These are phyloP conservation scores for Drosophila peninsularis DNA, from an alignment of 2,888 invertebrate genomes.

Conservation along the genomic window DNA sequence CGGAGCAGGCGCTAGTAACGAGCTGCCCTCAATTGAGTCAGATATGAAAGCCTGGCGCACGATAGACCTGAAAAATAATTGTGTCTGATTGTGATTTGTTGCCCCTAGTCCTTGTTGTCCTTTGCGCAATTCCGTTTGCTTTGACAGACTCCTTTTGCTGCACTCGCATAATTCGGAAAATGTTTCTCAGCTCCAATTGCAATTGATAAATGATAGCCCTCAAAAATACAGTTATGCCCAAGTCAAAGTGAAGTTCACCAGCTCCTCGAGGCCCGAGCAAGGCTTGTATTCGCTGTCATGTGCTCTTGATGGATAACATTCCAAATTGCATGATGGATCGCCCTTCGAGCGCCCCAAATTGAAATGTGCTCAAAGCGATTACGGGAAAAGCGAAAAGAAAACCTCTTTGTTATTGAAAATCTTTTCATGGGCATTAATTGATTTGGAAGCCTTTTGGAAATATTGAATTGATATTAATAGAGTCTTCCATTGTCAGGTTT, in stretches of 20 bases:
- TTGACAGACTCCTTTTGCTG: conserved; percentile 53
- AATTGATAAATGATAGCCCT: conserved; percentile 52
- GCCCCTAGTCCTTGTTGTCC: conserved; percentile 7
- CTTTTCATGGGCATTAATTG: conserved; percentile 21
- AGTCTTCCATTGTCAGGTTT: neutral
- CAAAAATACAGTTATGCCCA: conserved; percentile 35
- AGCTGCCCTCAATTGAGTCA: conserved; percentile 45
- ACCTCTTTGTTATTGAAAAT: conserved; percentile 10
- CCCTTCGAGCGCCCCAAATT: conserved; percentile 37
- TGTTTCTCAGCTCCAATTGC: conserved; percentile 31
- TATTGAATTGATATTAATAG: neutral
- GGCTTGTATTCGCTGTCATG: conserved; percentile 24
- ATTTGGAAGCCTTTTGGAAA: conserved; percentile 5
- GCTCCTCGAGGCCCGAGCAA: conserved; percentile 6
- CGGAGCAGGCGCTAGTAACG: conserved; percentile 60
- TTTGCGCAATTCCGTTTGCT: conserved; percentile 51
- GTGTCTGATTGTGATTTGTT: conserved; percentile 62
- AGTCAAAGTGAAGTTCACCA: conserved; percentile 35
- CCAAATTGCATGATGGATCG: conserved; percentile 48
- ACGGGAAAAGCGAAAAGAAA: conserved; percentile 5
- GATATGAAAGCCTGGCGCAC: conserved; percentile 22
- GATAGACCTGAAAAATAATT: conserved; percentile 50
- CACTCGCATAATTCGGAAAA: conserved; percentile 22
- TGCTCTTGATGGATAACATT: conserved; percentile 52
- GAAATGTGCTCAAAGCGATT: conserved; percentile 34